phyloP scores from a whole-genome alignment of 2,888 invertebrate genomes.

The Drosophila fulvimacula region DNA sequence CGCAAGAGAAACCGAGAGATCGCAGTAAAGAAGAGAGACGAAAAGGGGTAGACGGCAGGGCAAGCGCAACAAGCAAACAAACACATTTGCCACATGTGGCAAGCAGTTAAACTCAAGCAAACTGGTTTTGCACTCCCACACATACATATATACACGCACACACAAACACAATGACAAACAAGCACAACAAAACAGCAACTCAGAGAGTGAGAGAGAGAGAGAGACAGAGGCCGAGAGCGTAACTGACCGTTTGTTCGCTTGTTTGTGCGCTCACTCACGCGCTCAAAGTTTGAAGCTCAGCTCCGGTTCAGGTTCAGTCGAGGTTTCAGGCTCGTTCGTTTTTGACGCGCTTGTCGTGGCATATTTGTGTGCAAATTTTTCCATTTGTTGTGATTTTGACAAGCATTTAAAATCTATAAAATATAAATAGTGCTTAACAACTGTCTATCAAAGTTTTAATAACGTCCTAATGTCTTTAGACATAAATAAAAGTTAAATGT shows the following conservation, averaged over 20 bases:
- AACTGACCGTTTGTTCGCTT: slow-evolving; percentile 8
- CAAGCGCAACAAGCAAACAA: slow-evolving; percentile 47
- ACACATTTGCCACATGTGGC: slow-evolving; percentile 48
- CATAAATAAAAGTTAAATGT: slow-evolving; percentile 7
- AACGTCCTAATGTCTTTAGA: not conserved
- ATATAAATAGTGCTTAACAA: slow-evolving; percentile 20
- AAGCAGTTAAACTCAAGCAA: slow-evolving; percentile 65
- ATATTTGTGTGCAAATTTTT: slow-evolving; percentile 10
- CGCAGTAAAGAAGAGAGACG: slow-evolving; percentile 8
- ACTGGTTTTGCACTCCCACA: slow-evolving; percentile 73
- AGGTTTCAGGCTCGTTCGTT: slow-evolving; percentile 59
- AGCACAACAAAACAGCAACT: not conserved
- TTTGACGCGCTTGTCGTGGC: slow-evolving; percentile 50
- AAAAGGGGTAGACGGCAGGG: slow-evolving; percentile 25
- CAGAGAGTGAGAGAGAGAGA: not conserved
- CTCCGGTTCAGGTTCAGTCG: slow-evolving; percentile 60
- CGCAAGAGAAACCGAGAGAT: slow-evolving; percentile 25
- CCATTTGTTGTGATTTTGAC: slow-evolving; percentile 17
- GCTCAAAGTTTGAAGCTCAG: slow-evolving; percentile 51
- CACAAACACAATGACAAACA: slow-evolving; percentile 9
- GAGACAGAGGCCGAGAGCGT: slow-evolving; percentile 4
- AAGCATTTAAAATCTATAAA: slow-evolving; percentile 21
- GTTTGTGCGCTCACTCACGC: slow-evolving; percentile 21
- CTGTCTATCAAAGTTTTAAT: slow-evolving; percentile 11
- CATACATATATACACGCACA: slow-evolving; percentile 45